Percentiles rank a stretch among this genome's conserved stretches.
Evolutionary conservation across 2,888 invertebrate genomes (phyloP).

Genomic region (Euproctis similis): DNA sequence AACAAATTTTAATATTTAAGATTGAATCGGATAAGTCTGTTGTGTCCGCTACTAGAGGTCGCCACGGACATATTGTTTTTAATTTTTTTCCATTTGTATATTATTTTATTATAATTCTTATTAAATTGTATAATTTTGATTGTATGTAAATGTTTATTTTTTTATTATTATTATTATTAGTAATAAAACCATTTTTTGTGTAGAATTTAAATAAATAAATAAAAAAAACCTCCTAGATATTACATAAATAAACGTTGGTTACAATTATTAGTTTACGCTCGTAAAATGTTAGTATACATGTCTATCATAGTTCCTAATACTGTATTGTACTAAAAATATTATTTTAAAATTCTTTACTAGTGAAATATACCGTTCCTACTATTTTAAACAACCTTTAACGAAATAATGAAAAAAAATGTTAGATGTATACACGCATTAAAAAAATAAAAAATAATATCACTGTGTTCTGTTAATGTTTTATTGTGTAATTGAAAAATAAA

Average conservation of each 20-base stretch:
- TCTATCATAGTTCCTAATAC: conserved; percentile 76
- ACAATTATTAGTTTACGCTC: conserved; percentile 63
- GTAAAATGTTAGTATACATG: conserved; percentile 66
- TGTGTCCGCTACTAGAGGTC: conserved; percentile 67
- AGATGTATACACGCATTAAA: conserved; percentile 43
- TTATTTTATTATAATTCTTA: conserved; percentile 30
- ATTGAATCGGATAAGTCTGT: conserved; percentile 74
- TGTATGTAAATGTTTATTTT: conserved; percentile 31
- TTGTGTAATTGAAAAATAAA: conserved; percentile 30
- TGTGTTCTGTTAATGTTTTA: conserved; percentile 35
- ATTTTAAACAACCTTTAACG: conserved; percentile 64
- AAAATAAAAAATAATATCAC: too few species aligned
- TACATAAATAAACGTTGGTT: conserved; percentile 57
- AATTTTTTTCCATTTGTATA: conserved; percentile 59
- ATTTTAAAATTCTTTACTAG: conserved; percentile 74
- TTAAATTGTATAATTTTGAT: too few species aligned
- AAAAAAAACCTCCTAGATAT: conserved; percentile 39
- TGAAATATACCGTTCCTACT: conserved; percentile 75
- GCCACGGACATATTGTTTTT: conserved; percentile 70
- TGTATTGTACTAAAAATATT: conserved; percentile 71
- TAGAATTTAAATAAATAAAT: too few species aligned
- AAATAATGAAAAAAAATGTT: too few species aligned
- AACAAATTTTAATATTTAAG: conserved; percentile 76
- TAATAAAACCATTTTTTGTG: conserved; percentile 46
- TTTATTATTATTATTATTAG: conserved; percentile 56